Percentiles rank a stretch among this genome's conserved stretches.
phyloP scores from a whole-genome alignment of 2,113 vertebrate genomes.

The Aepyceros melampus region DNA sequence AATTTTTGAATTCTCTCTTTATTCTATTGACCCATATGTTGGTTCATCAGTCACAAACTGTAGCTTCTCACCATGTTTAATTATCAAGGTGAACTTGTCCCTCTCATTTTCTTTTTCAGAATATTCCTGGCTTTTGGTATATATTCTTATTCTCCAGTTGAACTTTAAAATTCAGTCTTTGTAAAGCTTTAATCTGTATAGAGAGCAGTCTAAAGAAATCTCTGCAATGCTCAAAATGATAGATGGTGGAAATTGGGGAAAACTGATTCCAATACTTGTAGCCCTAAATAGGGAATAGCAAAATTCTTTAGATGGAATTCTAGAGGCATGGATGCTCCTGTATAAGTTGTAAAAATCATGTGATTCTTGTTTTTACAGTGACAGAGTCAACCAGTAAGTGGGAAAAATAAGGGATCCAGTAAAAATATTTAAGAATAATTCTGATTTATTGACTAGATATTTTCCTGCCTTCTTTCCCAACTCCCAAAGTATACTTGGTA shows the following conservation, averaged over 20 bases:
- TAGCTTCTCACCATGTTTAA: neutral
- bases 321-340: neutral
- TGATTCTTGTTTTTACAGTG: neutral
- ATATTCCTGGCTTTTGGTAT: neutral
- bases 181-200: neutral
- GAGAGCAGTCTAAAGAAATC: neutral
- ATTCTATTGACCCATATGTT: neutral
- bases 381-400: neutral
- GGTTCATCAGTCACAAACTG: neutral
- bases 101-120: neutral
- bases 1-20: neutral
- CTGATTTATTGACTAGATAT: neutral
- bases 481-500: neutral
- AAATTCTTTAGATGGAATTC: neutral
- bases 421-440: slow-evolving; percentile 6
- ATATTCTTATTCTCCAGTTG: neutral
- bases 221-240: neutral
- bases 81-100: neutral
- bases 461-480: neutral
- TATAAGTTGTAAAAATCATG: neutral
- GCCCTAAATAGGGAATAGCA: neutral
- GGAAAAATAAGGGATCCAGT: neutral
- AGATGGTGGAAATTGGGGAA: neutral
- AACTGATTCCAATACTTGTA: neutral
- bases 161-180: neutral